A percentile compares a stretch with the other conserved stretches of the same genome.
These are phyloP conservation scores for Pediacus dermestoides DNA, from an alignment of 2,888 invertebrate species.

Conservation along the genomic window DNA sequence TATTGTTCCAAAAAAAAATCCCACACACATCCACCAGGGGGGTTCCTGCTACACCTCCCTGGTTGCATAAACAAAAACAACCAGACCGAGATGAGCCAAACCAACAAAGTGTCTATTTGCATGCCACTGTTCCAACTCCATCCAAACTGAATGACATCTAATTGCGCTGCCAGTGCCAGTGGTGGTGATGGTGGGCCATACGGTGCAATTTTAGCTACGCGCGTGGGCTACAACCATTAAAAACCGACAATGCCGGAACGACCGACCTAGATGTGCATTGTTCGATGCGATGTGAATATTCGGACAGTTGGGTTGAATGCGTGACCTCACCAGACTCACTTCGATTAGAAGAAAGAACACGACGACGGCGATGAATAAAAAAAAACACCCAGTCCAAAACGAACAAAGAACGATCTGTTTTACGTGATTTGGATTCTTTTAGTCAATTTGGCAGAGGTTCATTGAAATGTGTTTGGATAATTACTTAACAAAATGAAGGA, in stretches of 20 bases:
- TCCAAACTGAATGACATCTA: constrained; percentile 6
- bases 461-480: constrained; percentile 2
- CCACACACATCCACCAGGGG: too few relatives aligned
- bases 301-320: too few relatives aligned
- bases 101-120: too few relatives aligned
- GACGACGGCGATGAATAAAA: too few relatives aligned
- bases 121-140: too few relatives aligned
- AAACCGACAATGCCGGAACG: constrained; percentile 10
- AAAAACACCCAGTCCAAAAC: too few relatives aligned
- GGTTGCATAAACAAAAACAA: too few relatives aligned
- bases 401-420: constrained; percentile 1
- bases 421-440: background rate
- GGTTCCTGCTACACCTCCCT: too few relatives aligned
- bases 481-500: background rate
- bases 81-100: too few relatives aligned
- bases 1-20: too few relatives aligned
- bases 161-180: constrained; percentile 3
- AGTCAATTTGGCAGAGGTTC: background rate
- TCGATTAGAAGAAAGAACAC: too few relatives aligned
- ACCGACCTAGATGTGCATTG: constrained; percentile 8
- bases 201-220: constrained; percentile 7
- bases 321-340: too few relatives aligned
- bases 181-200: constrained; percentile 6
- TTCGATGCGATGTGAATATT: constrained; percentile 1
- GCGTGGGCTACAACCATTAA: constrained; percentile 8